Conservation (phyloP, 2,888 invertebrate genomes). For the Minunthozetes semirufus region DNA sequence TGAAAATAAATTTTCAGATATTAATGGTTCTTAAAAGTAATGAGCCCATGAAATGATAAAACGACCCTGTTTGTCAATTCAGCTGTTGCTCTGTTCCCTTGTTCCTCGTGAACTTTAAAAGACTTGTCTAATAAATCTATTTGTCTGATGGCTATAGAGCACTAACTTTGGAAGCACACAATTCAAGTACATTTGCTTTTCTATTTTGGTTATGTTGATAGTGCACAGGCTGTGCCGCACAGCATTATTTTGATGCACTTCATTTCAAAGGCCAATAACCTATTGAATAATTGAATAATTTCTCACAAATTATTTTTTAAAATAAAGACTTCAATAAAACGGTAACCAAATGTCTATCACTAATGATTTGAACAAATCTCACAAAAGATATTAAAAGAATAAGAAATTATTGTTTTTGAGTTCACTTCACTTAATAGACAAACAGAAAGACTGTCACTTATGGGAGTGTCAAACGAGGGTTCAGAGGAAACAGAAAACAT, state of each 20-base stretch:
- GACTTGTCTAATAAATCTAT: too few relatives aligned
- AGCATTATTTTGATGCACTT: slow-evolving; percentile 10
- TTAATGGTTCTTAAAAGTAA: too few relatives aligned
- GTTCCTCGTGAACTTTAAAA: too few relatives aligned
- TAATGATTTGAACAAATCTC: background rate
- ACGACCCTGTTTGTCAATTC: too few relatives aligned
- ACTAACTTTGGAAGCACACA: background rate
- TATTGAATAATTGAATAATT: slow-evolving; percentile 13
- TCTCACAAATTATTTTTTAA: background rate
- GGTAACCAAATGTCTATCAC: background rate
- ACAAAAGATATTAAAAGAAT: background rate
- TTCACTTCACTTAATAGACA: background rate
- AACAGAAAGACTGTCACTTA: background rate
- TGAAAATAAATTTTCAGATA: too few relatives aligned
- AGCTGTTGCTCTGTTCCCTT: too few relatives aligned
- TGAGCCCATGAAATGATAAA: too few relatives aligned
- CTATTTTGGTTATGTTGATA: background rate
- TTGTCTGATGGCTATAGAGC: background rate
- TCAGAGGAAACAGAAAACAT: background rate
- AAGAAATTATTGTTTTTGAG: background rate
- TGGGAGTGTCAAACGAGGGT: background rate
- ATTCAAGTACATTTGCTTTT: background rate
- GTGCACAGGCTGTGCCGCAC: too few relatives aligned
- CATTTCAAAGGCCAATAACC: slow-evolving; percentile 18
- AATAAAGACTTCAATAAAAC: background rate